Conservation (phyloP, 1,140 invertebrate genomes). For the Lordiphosa mommai region DNA sequence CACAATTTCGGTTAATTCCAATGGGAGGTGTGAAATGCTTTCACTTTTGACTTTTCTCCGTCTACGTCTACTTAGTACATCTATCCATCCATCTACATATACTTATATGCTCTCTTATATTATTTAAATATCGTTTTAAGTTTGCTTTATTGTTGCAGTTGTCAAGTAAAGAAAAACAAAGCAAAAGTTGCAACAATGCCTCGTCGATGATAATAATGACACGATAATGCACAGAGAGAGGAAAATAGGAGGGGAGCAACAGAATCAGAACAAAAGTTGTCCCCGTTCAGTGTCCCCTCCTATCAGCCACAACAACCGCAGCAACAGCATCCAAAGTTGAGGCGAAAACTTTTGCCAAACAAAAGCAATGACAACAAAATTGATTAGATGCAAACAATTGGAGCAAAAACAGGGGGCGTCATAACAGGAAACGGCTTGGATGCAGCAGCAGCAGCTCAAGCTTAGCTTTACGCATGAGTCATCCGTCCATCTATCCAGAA, state of each 20-base stretch:
- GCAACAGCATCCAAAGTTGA: conserved; percentile 4
- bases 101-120: no score
- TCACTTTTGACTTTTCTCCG: no score
- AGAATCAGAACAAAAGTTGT: conserved; percentile 20
- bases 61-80: no score
- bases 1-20: no score
- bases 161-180: conserved; percentile 40
- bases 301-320: conserved; percentile 8
- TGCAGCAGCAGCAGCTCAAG: background rate
- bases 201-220: conserved; percentile 57
- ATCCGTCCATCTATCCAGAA: conserved; percentile 8
- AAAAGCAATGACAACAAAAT: conserved; percentile 22
- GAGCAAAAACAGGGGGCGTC: background rate
- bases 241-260: background rate
- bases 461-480: conserved; percentile 16
- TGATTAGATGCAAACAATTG: conserved; percentile 35
- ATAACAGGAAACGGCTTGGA: conserved; percentile 4
- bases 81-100: no score
- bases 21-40: no score
- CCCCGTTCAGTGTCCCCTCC: conserved; percentile 8
- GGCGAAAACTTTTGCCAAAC: conserved; percentile 13
- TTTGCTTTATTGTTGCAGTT: no score
- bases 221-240: conserved; percentile 41
- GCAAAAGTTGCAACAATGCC: conserved; percentile 67
- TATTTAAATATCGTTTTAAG: no score